Conservation (phyloP, 2,888 invertebrate species). For the Mythimna pallens region DNA sequence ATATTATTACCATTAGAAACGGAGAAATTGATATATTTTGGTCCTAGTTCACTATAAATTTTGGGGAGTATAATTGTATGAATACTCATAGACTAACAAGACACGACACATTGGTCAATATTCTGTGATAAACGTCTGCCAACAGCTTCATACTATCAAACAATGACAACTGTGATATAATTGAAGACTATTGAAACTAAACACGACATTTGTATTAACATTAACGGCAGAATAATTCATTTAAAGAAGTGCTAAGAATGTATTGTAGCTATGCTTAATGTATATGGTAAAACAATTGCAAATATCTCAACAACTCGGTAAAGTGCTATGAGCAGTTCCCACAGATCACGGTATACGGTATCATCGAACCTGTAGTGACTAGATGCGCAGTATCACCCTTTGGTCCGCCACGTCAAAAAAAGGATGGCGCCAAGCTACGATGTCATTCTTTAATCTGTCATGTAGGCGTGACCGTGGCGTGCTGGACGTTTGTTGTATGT, state of each 20-base stretch:
- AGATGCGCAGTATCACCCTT: background rate
- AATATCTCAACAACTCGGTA: conserved; percentile 57
- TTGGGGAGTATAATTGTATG: conserved; percentile 67
- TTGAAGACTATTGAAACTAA: conserved; percentile 49
- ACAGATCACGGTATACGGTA: background rate
- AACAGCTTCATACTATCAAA: conserved; percentile 23
- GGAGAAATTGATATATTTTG: conserved; percentile 84
- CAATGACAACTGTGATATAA: conserved; percentile 44
- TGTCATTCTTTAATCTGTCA: too few species aligned
- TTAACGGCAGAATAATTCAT: conserved; percentile 37
- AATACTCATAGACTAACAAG: conserved; percentile 62
- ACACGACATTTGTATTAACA: conserved; percentile 35
- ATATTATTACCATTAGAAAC: conserved; percentile 80
- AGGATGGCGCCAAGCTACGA: too few species aligned
- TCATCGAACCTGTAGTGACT: background rate
- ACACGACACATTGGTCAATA: conserved; percentile 46
- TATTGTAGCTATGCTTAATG: conserved; percentile 42
- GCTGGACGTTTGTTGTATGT: too few species aligned
- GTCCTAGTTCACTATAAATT: conserved; percentile 82
- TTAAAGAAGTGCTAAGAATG: conserved; percentile 34
- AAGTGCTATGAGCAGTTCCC: background rate
- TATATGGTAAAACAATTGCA: conserved; percentile 60
- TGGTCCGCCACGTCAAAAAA: too few species aligned
- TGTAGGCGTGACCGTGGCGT: too few species aligned
- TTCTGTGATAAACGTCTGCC: conserved; percentile 40